Evolutionary conservation across 1,140 invertebrate species (phyloP), one percentile per base, ranked within the genome.

Genomic region (Ceratitis capitata): DNA sequence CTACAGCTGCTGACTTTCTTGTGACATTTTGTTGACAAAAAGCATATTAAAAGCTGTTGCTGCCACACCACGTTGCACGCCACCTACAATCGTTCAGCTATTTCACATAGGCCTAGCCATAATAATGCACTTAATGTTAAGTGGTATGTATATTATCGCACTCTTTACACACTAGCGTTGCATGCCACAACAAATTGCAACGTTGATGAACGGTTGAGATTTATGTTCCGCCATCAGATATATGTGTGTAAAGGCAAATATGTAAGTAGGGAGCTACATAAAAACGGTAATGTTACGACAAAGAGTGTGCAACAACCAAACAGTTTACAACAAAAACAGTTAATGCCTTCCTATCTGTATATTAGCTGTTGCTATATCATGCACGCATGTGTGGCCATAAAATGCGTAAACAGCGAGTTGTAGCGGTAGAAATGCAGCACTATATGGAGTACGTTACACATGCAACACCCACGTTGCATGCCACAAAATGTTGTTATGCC

Each of bases 1-100:
- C 35, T 19, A n/a, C 19, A 29, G 12, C 23, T 53, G 51, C 32
- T 26, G 10, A 51, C 82, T 53, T 83, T 14, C 35, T 53, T 83
- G 45, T 83, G 51, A 19, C 42, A 26, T 53, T 51, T 56, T 53
- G 51, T 83, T 83, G 82, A 83, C 82, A 53, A 51, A 35, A 51
- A 56, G 82, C 47, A 19, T 47, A n/a, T 32, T 83, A 53, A 83
- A 35, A 35, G 82, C 32, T 39, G 51, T 56, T n/a, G 6, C 6
- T 23, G 6, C 6, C 10, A 39, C 0, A 83, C 26, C 32, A 29
- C 23, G 82, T 53, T 29, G 82, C 39, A 78, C 26, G 69, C 69
- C 69, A 78, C 14, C 32, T 64, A 29, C 14, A 2, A 9, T 26
- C 1, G 23, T 45, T 16, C 26, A 14, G 7, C 69, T 78, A 69